phyloP scores from a whole-genome alignment of 2,888 invertebrate genomes.

The Furcula furcula region DNA sequence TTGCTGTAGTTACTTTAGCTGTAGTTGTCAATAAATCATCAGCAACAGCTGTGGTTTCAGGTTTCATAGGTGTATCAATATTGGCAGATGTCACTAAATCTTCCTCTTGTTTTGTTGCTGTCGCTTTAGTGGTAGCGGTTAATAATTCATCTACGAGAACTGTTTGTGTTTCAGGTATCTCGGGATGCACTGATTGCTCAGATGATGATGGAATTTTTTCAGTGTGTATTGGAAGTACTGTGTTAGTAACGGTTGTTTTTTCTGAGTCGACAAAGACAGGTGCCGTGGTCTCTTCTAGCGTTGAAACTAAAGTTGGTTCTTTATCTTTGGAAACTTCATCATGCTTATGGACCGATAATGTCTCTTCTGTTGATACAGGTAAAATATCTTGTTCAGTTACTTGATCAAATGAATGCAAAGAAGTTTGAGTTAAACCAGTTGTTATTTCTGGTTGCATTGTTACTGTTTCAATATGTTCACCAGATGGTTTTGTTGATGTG shows the following conservation, averaged over 20 bases:
- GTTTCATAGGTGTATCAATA: too few relatives aligned
- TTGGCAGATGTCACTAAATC: conserved; percentile 38
- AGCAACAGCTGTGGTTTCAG: conserved; percentile 20
- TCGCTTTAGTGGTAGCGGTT: conserved; percentile 11
- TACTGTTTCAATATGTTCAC: conserved; percentile 11
- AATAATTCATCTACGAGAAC: conserved; percentile 23
- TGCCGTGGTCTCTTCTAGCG: conserved; percentile 11
- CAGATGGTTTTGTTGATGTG: conserved; percentile 10
- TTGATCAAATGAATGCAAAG: conserved; percentile 3
- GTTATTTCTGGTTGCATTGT: conserved; percentile 12
- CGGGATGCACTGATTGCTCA: conserved; percentile 15
- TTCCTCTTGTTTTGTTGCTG: conserved; percentile 28
- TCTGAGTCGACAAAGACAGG: conserved; percentile 9
- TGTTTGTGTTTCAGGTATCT: conserved; percentile 15
- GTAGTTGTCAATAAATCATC: conserved; percentile 20
- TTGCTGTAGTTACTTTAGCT: conserved; percentile 16
- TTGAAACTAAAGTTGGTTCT: conserved; percentile 3
- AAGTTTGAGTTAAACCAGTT: not conserved
- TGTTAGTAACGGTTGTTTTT: conserved; percentile 17
- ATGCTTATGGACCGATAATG: conserved; percentile 4
- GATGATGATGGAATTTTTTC: conserved; percentile 17
- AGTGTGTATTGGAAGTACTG: conserved; percentile 7
- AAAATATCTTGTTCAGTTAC: conserved; percentile 10
- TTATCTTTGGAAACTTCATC: conserved; percentile 5
- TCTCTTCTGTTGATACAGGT: conserved; percentile 7